Base-by-base conservation (phyloP, 2,888 invertebrate genomes). In the Drosophila lutescens region DNA sequence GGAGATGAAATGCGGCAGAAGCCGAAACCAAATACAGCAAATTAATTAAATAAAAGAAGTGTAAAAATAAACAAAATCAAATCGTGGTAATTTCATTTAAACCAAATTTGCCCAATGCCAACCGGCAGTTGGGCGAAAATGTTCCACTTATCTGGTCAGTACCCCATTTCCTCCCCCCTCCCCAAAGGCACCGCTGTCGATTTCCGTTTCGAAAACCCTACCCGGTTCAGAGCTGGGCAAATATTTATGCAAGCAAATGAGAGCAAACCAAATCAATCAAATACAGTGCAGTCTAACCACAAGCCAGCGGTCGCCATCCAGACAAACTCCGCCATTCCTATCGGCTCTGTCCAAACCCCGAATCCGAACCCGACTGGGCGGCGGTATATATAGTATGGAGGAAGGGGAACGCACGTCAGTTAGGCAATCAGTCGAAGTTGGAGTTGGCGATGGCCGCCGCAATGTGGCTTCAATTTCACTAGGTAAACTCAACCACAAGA, bases 171-270 rank as follows among this genome's bases (percentile, higher is more conserved):
- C 36, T 12, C 1, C 36, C 36, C 41, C 15, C 9, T 32, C 10
- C 30, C 12, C 17, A 13, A 40, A 34, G 47, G 30, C 13, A 34
- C 10, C 34, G 30, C 34, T 66, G 30, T 56, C 30, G 36, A 56
- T 67, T 49, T 68, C 26, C 50, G 20, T 43, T 55, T 43, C n/a
- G 4, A 34, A 34, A 34, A 34, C 34, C 8, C 30, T 20, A 41
- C 36, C 49, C 23, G 30, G n/a, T 36, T 58, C 34, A 53, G 41
- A 17, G 44, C 44, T 56, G 50, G 40, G 59, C 59, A 81, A 84
- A 81, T 81, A 81, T 81, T 81, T 81, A 72, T 72, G 53, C 70
- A 78, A 71, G 79, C 85, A 80, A 80, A 80, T 85, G 85, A 78
- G 81, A 76, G 72, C 73, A 53, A 81, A 75, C 77, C 79, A 67